phyloP scores from a whole-genome alignment of 2,797 vertebrate species.

The Notoglanidium macrostoma region DNA sequence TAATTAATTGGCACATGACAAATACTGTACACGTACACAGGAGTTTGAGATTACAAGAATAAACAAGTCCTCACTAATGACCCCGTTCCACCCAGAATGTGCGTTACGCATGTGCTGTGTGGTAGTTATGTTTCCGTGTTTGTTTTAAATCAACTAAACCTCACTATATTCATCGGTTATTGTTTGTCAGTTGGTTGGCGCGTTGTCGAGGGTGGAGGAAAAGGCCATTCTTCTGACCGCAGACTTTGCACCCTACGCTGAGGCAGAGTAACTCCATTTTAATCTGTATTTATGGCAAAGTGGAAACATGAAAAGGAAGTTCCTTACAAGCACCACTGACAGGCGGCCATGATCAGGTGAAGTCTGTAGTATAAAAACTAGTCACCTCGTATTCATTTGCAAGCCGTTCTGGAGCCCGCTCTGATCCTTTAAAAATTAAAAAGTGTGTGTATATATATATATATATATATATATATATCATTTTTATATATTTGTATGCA shows the following conservation, averaged over 20 bases:
- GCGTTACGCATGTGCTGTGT: too few relatives aligned
- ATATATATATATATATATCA: too few relatives aligned
- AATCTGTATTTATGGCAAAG: background rate
- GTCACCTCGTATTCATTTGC: background rate
- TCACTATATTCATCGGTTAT: background rate
- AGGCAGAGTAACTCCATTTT: background rate
- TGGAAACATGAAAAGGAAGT: background rate
- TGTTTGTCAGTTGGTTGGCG: background rate
- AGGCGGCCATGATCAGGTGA: background rate
- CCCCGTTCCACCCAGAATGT: background rate
- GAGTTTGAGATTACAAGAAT: background rate
- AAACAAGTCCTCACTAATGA: background rate
- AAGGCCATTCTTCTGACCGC: background rate
- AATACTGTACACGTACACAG: background rate
- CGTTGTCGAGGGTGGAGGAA: background rate
- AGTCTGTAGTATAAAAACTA: background rate
- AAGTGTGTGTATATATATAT: background rate
- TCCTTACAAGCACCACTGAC: background rate
- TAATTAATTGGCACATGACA: background rate
- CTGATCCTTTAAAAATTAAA: background rate
- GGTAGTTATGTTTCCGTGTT: background rate
- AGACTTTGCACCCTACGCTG: background rate
- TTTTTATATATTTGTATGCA: background rate
- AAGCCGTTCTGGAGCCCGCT: background rate
- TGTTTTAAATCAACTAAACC: background rate